phyloP scores from a whole-genome alignment of 1,140 invertebrate genomes.

The Zaprionus ghesquierei region DNA sequence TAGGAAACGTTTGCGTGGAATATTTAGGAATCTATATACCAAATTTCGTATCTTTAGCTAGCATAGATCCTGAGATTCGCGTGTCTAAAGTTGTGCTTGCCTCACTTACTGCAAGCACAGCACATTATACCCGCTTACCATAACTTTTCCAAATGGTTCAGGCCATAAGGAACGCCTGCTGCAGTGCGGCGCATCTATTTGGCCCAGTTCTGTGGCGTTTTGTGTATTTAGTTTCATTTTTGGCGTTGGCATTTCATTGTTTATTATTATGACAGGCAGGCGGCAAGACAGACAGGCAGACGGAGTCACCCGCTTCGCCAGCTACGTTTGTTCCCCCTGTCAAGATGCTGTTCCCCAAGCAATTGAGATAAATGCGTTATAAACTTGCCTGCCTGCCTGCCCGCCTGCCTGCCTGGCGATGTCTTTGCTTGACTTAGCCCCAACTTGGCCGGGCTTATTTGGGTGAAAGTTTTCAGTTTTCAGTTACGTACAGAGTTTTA shows the following conservation, averaged over 20 bases:
- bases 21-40: not conserved
- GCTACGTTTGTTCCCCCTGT: not conserved
- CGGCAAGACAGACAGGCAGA: not conserved
- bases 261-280: slow-evolving; percentile 60
- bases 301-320: not conserved
- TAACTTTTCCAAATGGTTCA: not conserved
- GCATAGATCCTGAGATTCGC: not conserved
- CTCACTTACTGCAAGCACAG: not conserved
- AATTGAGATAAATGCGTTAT: slow-evolving; percentile 78
- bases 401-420: not conserved
- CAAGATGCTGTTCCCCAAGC: slow-evolving; percentile 24
- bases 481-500: slow-evolving; percentile 35
- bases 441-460: slow-evolving; percentile 10
- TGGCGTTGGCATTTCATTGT: slow-evolving; percentile 74
- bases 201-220: slow-evolving; percentile 53
- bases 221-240: slow-evolving; percentile 74
- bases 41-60: not conserved
- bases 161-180: slow-evolving; percentile 1
- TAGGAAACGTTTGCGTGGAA: not conserved
- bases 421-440: not conserved
- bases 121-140: not conserved
- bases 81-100: not conserved
- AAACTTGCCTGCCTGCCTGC: slow-evolving; percentile 40
- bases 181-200: slow-evolving; percentile 42
- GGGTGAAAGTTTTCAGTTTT: slow-evolving; percentile 47